Evolutionary conservation across 2,797 vertebrate genomes (phyloP).

Genomic region (Darevskia mixta): DNA sequence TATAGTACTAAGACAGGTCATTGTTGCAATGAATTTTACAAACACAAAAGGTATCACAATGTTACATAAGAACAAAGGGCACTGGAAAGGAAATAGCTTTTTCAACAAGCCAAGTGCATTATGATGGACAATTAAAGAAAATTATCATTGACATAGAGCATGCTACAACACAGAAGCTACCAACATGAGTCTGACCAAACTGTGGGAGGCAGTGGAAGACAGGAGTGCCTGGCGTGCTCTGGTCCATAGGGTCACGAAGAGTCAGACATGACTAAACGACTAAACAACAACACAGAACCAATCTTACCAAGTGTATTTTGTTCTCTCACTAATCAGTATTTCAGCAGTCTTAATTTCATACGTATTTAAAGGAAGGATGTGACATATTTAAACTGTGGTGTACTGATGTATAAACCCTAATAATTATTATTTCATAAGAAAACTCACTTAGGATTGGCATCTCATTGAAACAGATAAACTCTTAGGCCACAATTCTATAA

Average conservation of each 20-base stretch:
- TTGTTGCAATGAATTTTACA: conserved; percentile 44
- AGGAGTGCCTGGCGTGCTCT: too few relatives aligned
- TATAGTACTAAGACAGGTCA: conserved; percentile 42
- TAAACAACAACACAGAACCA: conserved; percentile 5
- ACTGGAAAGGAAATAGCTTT: conserved; percentile 50
- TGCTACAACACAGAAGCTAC: conserved; percentile 9
- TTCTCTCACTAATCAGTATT: neutral
- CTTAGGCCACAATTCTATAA: neutral
- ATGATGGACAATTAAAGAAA: conserved; percentile 40
- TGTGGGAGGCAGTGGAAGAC: too few relatives aligned
- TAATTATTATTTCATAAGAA: conserved; percentile 29
- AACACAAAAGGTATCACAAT: conserved; percentile 25
- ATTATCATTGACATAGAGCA: neutral
- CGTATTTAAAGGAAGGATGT: conserved; percentile 16
- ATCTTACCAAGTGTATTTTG: neutral
- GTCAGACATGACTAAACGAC: too few relatives aligned
- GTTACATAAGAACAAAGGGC: conserved; percentile 47
- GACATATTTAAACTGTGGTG: conserved; percentile 22
- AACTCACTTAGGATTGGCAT: neutral
- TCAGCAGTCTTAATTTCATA: conserved; percentile 13
- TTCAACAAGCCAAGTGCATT: conserved; percentile 37
- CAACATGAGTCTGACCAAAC: too few relatives aligned
- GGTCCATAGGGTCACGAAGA: too few relatives aligned
- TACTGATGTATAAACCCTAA: conserved; percentile 31
- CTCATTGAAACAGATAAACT: neutral